Base-by-base conservation (phyloP, 2,888 invertebrate species). In the Galeruca laticollis region DNA sequence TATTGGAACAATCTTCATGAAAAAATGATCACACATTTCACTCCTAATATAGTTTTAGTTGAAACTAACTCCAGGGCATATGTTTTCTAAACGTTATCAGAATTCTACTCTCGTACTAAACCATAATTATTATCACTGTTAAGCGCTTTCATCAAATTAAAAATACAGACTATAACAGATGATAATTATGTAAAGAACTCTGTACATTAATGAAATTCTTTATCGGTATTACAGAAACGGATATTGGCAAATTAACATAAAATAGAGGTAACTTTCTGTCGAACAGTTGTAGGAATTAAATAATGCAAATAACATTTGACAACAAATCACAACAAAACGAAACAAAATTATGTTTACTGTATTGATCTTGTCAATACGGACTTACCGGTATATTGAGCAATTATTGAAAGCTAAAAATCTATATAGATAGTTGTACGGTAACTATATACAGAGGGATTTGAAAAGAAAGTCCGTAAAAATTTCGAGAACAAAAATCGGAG, bases 261-360 rank as follows among this genome's bases (percentile, higher is more conserved):
- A 54, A 54, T 54, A 54, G 6, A n/a, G n/a, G 26, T 54, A 54
- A 21, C n/a, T 31, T 26, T n/a, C 8, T 31, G 8, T 31, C n/a
- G 52, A 31, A 54, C 52, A 54, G 52, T 54, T 54, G 52, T 54
- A 54, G 52, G 52, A 31, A 54, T 54, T 54, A 54, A 26, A 54
- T 54, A 54, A 54, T 31, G 52, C n/a, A 54, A 54, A 26, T 26
- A 54, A 13, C 2, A 3, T 31, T 54, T 31, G 31, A 26, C 52
- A 54, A 54, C 52, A 54, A 54, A 54, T 54, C 52, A 54, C n/a
- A 31, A 26, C 52, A 54, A 54, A 54, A 54, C 52, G 6, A 31
- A 21, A 26, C 52, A 31, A 54, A 54, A 54, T 54, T 54, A 54
- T 54, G 31, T 31, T 54, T 54, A 13, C 18, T 15, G n/a, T 54